Evolutionary conservation across 2,113 vertebrate species (phyloP).

Genomic region (Calidris pugnax): DNA sequence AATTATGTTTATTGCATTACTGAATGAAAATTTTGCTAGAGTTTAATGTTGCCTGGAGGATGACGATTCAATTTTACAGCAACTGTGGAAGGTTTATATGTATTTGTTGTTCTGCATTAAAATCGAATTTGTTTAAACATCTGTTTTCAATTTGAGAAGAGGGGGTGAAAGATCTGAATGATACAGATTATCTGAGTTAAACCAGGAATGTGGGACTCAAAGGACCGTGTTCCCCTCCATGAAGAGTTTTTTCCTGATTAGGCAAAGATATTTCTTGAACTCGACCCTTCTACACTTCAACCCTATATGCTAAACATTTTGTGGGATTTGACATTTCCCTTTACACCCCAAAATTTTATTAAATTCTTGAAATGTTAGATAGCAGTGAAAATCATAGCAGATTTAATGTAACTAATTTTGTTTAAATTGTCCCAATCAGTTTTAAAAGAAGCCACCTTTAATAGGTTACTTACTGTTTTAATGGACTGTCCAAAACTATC

Average conservation of each 20-base stretch:
- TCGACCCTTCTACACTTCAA: background rate
- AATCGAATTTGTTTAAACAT: slow-evolving; percentile 12
- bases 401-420: background rate
- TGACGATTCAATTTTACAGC: background rate
- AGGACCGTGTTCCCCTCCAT: background rate
- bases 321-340: background rate
- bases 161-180: background rate
- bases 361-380: background rate
- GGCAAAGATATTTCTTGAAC: background rate
- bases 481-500: background rate
- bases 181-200: background rate
- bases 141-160: background rate
- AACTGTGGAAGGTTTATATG: background rate
- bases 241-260: background rate
- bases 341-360: background rate
- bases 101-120: background rate
- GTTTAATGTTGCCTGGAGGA: slow-evolving; percentile 12
- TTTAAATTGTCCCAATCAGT: background rate
- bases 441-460: background rate
- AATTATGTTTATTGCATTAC: slow-evolving; percentile 32
- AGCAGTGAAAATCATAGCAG: background rate
- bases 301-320: background rate
- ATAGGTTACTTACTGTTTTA: background rate
- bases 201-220: background rate
- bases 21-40: slow-evolving; percentile 18